Evolutionary conservation across 2,888 invertebrate genomes (phyloP), one percentile per base, ranked within the genome.

Genomic region (Pherbina coryleti): DNA sequence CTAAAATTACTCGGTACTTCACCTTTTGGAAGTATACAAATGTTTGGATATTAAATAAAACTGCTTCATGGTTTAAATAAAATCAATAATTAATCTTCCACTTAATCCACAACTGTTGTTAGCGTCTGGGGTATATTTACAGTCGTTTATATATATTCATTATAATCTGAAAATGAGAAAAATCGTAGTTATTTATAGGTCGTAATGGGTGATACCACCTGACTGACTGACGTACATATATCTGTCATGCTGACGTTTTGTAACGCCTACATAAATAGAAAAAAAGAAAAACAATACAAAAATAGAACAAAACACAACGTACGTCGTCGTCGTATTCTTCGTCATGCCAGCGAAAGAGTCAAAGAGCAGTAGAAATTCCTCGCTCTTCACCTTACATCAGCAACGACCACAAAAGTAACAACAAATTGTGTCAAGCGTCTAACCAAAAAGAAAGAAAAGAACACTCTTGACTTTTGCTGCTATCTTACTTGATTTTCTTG

Each of bases 201-300:
- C 25, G 62, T 62, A 44, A 44, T 34, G 73, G 73, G 22, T 73
- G 60, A 62, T 71, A 71, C 51, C 71, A 62, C 22, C 44, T 44
- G 55, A 25, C 55, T 75, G 51, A 64, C 53, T 53, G 37, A 34
- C 14, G 74, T 53, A n/a, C 28, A 17, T 72, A 34, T 49, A 49
- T 44, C 49, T 22, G 2, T 75, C 34, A 11, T 25, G 75, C 67
- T 53, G 75, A 75, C 75, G 75, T 67, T 55, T 53, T 75, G 17
- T 8, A 55, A 75, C 75, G 66, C 75, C 75, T 55, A 66, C 75
- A 66, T 53, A 57, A 19, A 19, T 7, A 62, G 25, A 66, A 7
- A 19, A 19, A 22, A 19, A 67, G 11, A 34, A 64, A 19, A 64
- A 64, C 28, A 25, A 28, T 34, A 53, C 31, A 19, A 53, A 25